Evolutionary conservation across 2,113 vertebrate species (phyloP).

Genomic region (Oreocharis arfaki): DNA sequence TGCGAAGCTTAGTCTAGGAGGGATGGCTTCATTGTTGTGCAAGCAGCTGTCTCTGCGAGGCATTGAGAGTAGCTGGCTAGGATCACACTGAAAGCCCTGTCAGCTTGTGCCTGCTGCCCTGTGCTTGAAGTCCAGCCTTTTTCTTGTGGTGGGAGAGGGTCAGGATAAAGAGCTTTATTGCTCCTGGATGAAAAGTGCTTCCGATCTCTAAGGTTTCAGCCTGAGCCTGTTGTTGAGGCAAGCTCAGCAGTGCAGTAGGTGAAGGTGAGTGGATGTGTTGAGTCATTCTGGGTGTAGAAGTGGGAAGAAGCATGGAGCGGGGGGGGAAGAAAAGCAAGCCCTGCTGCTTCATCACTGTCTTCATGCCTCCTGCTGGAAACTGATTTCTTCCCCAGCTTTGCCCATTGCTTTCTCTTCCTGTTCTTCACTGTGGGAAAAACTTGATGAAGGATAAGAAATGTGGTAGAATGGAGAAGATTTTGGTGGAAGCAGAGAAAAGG

Average conservation of each 20-base stretch:
- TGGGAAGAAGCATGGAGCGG: not conserved
- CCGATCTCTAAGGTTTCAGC: not conserved
- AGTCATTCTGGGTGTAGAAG: not conserved
- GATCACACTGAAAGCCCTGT: not conserved
- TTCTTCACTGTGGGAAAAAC: not conserved
- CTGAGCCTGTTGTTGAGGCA: not conserved
- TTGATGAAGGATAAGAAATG: not conserved
- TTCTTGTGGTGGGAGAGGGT: not conserved
- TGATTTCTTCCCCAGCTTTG: not conserved
- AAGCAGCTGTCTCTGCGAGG: not conserved
- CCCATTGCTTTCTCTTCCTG: not conserved
- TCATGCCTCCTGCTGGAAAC: not conserved
- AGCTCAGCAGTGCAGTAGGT: not conserved
- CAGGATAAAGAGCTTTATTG: not conserved
- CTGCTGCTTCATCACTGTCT: not conserved
- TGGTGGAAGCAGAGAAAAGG: not conserved
- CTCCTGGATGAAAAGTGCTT: not conserved
- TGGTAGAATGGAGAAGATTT: not conserved
- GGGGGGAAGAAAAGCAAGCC: not conserved
- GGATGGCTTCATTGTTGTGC: not conserved
- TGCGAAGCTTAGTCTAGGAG: not conserved
- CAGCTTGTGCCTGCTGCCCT: not conserved
- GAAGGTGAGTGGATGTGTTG: not conserved
- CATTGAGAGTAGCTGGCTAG: fast-evolving
- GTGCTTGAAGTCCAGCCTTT: not conserved